A percentile compares a stretch with the other conserved stretches of the same genome.
Conservation (phyloP, 92 coral and sea anemone species). For the Bergia sp. region DNA sequence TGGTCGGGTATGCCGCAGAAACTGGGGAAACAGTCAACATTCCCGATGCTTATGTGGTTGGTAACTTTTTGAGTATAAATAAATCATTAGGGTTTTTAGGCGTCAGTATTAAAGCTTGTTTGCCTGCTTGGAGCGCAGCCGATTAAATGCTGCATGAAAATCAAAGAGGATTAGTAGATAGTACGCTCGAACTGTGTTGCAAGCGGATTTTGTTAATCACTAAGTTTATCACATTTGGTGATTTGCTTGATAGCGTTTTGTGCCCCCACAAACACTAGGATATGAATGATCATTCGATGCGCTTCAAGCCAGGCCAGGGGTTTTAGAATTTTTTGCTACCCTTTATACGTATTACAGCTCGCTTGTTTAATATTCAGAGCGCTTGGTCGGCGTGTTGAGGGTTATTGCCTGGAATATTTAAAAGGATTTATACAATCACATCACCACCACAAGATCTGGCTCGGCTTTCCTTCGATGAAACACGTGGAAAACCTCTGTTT, state of each 20-base stretch:
- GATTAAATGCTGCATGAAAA: constrained; percentile 53
- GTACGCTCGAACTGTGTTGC: constrained; percentile 29
- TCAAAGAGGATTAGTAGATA: constrained; percentile 42
- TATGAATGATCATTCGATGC: neutral
- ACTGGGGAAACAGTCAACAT: constrained; percentile 99
- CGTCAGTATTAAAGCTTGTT: constrained; percentile 72
- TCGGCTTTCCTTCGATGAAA: constrained; percentile 1
- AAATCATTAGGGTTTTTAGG: constrained; percentile 85
- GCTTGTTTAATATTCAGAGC: constrained; percentile 40
- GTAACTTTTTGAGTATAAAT: constrained; percentile 73
- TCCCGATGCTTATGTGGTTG: constrained; percentile 99
- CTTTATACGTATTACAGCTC: neutral
- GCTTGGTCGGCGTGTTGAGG: constrained; percentile 2
- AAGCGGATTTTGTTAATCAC: constrained; percentile 40
- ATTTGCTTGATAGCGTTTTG: constrained; percentile 32
- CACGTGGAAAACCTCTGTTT: constrained; percentile 29
- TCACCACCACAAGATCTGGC: constrained; percentile 12
- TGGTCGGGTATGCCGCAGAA: constrained; percentile 98
- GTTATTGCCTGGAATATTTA: constrained; percentile 3
- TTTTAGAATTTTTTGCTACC: neutral
- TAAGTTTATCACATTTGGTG: constrained; percentile 42
- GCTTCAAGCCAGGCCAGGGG: neutral
- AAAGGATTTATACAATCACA: neutral
- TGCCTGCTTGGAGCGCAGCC: constrained; percentile 63
- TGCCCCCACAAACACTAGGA: constrained; percentile 24